Conservation (phyloP, 2,113 vertebrate species). For the Gallinago media region DNA sequence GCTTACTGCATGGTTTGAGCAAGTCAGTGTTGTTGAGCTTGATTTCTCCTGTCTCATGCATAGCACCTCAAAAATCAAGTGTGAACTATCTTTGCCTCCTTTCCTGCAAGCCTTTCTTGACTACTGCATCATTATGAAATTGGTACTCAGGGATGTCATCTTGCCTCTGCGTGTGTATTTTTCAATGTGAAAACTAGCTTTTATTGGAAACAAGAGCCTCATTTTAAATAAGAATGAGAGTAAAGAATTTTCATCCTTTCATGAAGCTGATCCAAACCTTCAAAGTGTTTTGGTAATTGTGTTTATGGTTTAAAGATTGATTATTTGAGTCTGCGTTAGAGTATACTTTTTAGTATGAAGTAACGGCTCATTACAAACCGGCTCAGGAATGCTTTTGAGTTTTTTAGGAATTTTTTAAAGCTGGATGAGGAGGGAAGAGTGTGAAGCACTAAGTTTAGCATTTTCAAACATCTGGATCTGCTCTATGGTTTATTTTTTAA, state of each 20-base stretch:
- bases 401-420: slow-evolving; percentile 38
- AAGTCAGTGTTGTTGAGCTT: not conserved
- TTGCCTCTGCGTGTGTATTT: not conserved
- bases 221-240: not conserved
- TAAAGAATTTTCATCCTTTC: slow-evolving; percentile 21
- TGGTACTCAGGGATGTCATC: not conserved
- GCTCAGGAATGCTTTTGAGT: slow-evolving; percentile 70
- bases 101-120: not conserved
- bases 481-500: slow-evolving; percentile 65
- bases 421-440: slow-evolving; percentile 33
- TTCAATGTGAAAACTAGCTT: not conserved
- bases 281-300: slow-evolving; percentile 55
- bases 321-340: slow-evolving; percentile 50
- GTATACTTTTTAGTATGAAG: slow-evolving; percentile 56
- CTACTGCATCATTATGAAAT: not conserved
- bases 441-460: slow-evolving; percentile 53
- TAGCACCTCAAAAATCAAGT: not conserved
- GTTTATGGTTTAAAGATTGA: slow-evolving; percentile 57
- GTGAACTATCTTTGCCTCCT: not conserved
- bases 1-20: not conserved
- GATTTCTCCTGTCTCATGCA: not conserved
- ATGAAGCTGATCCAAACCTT: slow-evolving; percentile 45
- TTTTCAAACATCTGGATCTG: slow-evolving; percentile 69
- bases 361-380: slow-evolving; percentile 64
- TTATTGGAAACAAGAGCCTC: not conserved